Conservation (phyloP, 2,888 invertebrate species). For the Argyra leucocephala region DNA sequence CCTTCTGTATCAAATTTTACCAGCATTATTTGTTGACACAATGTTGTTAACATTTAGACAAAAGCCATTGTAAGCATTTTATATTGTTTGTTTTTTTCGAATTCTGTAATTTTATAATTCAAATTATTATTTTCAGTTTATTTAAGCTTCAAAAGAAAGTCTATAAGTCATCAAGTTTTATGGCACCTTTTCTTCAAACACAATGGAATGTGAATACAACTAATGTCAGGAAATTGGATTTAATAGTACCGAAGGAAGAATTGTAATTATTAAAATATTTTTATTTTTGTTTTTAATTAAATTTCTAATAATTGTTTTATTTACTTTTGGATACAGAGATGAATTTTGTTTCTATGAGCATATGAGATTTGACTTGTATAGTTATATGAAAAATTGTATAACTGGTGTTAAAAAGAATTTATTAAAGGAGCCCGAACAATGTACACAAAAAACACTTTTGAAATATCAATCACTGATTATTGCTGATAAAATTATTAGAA, state of each 20-base stretch:
- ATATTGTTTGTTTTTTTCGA: neutral
- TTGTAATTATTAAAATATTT: neutral
- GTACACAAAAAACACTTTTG: neutral
- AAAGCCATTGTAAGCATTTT: constrained; percentile 8
- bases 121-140: constrained; percentile 55
- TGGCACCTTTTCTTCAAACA: neutral
- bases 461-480: neutral
- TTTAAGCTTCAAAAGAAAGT: constrained; percentile 64
- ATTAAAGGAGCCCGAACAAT: neutral
- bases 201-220: neutral
- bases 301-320: no score
- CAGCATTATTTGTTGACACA: neutral
- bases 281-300: no score
- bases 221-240: neutral
- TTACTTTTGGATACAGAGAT: neutral
- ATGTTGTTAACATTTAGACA: neutral
- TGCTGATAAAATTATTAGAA: neutral
- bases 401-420: neutral
- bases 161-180: neutral
- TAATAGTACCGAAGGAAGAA: neutral
- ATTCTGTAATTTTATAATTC: no score
- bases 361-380: neutral
- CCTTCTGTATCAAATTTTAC: neutral
- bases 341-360: neutral
- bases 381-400: neutral